Percentiles rank a stretch among this genome's conserved stretches.
These are phyloP conservation scores for Noctua fimbriata DNA, from an alignment of 2,888 invertebrate genomes.

Conservation along the genomic window DNA sequence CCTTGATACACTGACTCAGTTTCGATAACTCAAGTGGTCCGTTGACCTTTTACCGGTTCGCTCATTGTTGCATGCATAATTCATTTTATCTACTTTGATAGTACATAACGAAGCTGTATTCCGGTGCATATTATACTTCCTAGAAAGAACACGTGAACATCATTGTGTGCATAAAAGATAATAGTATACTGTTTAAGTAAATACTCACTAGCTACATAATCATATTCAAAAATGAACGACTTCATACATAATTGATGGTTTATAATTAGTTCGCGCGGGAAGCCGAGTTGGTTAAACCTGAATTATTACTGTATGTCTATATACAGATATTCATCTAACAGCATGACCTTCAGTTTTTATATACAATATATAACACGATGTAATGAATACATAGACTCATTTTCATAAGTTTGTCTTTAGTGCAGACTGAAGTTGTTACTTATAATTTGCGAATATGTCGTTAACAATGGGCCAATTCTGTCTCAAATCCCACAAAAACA, in stretches of 20 bases:
- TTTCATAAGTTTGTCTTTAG: slow-evolving; percentile 32
- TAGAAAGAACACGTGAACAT: slow-evolving; percentile 30
- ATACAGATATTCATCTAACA: slow-evolving; percentile 58
- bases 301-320: slow-evolving; percentile 53
- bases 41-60: slow-evolving; percentile 87
- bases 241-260: slow-evolving; percentile 61
- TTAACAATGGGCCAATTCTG: slow-evolving; percentile 47
- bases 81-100: slow-evolving; percentile 68
- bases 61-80: slow-evolving; percentile 79
- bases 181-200: slow-evolving; percentile 32
- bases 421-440: slow-evolving; percentile 7
- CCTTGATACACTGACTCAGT: slow-evolving; percentile 89
- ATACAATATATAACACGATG: slow-evolving; percentile 45
- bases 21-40: slow-evolving; percentile 86
- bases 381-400: slow-evolving; percentile 32
- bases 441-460: slow-evolving; percentile 29
- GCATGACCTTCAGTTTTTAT: slow-evolving; percentile 57
- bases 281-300: slow-evolving; percentile 59
- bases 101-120: slow-evolving; percentile 25
- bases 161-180: slow-evolving; percentile 19
- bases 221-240: slow-evolving; percentile 49
- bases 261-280: slow-evolving; percentile 56
- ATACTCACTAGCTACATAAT: slow-evolving; percentile 39
- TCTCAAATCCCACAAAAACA: slow-evolving; percentile 67
- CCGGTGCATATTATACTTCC: slow-evolving; percentile 15